A percentile compares a stretch with the other conserved stretches of the same genome.
phyloP scores from a whole-genome alignment of 2,888 invertebrate genomes.

The Cephus runcator region DNA sequence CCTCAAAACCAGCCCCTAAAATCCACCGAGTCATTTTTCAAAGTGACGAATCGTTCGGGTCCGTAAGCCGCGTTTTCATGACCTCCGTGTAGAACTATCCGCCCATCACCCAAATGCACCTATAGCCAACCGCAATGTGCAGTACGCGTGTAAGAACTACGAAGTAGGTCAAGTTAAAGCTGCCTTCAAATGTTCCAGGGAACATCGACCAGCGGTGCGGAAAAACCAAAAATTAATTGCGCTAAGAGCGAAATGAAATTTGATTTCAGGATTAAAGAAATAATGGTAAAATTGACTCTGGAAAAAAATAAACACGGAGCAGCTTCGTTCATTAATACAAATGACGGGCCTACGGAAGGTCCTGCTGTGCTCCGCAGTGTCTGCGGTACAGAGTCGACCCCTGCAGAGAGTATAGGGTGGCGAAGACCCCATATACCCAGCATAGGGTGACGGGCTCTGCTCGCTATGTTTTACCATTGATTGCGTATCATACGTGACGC shows the following conservation, averaged over 20 bases:
- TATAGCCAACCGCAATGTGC: background rate
- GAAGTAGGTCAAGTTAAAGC: background rate
- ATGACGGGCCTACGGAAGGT: slow-evolving; percentile 31
- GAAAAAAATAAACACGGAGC: slow-evolving; percentile 1
- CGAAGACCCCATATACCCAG: background rate
- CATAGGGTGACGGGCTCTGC: slow-evolving; percentile 1
- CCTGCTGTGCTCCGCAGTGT: slow-evolving; percentile 12
- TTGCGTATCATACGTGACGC: slow-evolving; percentile 45
- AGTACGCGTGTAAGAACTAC: background rate
- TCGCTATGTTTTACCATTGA: slow-evolving; percentile 43
- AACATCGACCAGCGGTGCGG: background rate
- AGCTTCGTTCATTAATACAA: slow-evolving; percentile 47
- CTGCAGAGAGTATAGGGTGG: slow-evolving; percentile 13
- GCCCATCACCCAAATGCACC: background rate
- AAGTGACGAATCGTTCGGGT: slow-evolving; percentile 35
- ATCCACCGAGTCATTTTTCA: slow-evolving; percentile 48
- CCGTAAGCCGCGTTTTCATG: background rate
- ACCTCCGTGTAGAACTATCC: background rate
- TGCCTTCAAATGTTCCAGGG: background rate
- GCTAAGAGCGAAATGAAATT: background rate
- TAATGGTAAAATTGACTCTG: background rate
- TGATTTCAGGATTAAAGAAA: background rate
- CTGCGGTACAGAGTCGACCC: background rate
- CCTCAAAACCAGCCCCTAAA: background rate
- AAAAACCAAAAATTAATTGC: background rate